These are phyloP conservation scores for Salmo trutta DNA, from an alignment of 2,797 vertebrate genomes.

Conservation along the genomic window DNA sequence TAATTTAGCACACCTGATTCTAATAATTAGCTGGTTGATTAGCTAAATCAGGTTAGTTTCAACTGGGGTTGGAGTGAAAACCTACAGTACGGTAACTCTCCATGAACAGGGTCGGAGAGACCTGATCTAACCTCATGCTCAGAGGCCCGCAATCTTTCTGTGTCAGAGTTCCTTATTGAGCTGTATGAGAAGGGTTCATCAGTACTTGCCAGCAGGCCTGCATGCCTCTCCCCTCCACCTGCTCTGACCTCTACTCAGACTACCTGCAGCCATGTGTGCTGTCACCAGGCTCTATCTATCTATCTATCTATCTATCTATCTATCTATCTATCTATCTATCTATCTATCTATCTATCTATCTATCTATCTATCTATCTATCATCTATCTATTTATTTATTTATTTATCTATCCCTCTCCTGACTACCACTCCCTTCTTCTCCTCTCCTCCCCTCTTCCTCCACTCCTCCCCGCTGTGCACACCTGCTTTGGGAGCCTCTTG, in stretches of 20 bases:
- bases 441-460: conserved; percentile 24
- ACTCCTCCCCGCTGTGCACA: conserved; percentile 59
- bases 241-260: conserved; percentile 8
- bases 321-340: conserved; percentile 51
- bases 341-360: neutral
- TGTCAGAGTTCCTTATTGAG: conserved; percentile 60
- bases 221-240: conserved; percentile 26
- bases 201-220: conserved; percentile 46
- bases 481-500: conserved; percentile 68
- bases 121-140: conserved; percentile 45
- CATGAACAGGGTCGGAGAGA: too few species aligned
- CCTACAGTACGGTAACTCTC: too few species aligned
- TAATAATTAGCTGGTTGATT: too few species aligned
- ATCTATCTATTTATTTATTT: neutral
- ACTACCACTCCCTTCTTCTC: neutral
- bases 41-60: too few species aligned
- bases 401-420: neutral
- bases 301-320: conserved; percentile 31
- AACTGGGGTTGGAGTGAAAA: too few species aligned
- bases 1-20: too few species aligned
- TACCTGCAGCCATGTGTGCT: neutral
- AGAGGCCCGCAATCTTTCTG: neutral
- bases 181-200: conserved; percentile 57
- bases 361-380: conserved; percentile 21
- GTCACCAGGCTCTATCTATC: neutral